Evolutionary conservation across 2,888 invertebrate genomes (phyloP), one percentile per base, ranked within the genome.

Genomic region (Ptychoptera contaminata): DNA sequence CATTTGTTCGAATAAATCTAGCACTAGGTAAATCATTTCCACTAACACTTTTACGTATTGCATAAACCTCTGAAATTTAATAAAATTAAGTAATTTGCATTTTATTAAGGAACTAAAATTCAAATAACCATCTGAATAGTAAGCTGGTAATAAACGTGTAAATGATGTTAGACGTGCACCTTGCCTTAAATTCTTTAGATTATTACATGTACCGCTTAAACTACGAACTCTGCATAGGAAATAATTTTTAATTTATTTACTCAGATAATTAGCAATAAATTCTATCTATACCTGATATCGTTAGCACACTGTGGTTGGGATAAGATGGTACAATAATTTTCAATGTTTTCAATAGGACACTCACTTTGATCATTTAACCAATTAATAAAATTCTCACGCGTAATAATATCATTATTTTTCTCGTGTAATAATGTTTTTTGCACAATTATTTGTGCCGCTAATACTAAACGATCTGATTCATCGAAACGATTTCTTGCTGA

Each of bases 21-120:
- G 83, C 66, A 43, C 73, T 72, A 1, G 87, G 87, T 38, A 88
- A 65, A 10, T 72, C 72, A 16, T 67, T 67, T 0, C 85, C 84
- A 15, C 76, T 75, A 1, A 68, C 60, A 0, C 81, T 73, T 2
- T 63, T 58, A 0, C 84, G 72, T 32, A 82, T 79, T 3, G 73
- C 68, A 50, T 73, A 58, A 23, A 62, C 37, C 11, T 35, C 48
- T 48, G 29, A 6, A 44, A 14, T 31, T 23, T 35, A 61, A 1
- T 56, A 23, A 23, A 23, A 23, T 23, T n/a, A n/a, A n/a, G 23
- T 23, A 23, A 23, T 23, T 23, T 23, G 3, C 7, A 23, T 23
- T 5, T 5, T 23, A 23, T 7, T 5, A 23, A 23, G 7, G 3
- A 5, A 5, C 3, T 23, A 23, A 5, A 23, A 23, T 23, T 23